A percentile compares a stretch with the other conserved stretches of the same genome.
These are phyloP conservation scores for Thymelicus lineola DNA, from an alignment of 2,888 invertebrate genomes.

Conservation along the genomic window DNA sequence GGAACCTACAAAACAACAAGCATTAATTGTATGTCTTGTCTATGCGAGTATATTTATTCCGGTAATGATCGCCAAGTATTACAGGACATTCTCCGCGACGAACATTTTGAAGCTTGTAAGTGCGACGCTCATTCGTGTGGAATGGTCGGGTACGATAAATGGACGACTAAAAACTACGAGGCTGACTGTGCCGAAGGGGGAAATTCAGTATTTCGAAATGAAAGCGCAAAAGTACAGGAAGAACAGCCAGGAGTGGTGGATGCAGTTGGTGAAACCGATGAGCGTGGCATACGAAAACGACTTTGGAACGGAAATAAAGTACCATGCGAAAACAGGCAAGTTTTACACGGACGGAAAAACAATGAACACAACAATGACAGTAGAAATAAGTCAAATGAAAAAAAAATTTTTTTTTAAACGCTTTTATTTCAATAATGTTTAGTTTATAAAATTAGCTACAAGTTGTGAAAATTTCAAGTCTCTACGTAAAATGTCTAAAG, in stretches of 20 bases:
- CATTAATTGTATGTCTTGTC: not conserved
- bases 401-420: too few relatives aligned
- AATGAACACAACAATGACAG: not conserved
- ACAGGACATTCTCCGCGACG: too few relatives aligned
- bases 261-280: slow-evolving; percentile 6
- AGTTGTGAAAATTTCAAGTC: too few relatives aligned
- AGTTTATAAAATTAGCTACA: too few relatives aligned
- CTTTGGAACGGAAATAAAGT: not conserved
- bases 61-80: too few relatives aligned
- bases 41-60: too few relatives aligned
- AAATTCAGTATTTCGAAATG: not conserved
- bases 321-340: not conserved
- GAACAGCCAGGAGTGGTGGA: not conserved
- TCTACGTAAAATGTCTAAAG: too few relatives aligned
- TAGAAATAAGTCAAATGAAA: too few relatives aligned
- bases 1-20: not conserved
- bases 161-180: not conserved
- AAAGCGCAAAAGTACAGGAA: not conserved
- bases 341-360: not conserved
- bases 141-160: not conserved
- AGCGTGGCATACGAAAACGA: not conserved
- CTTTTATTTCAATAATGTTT: too few relatives aligned
- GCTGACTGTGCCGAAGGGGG: not conserved
- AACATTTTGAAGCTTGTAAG: not conserved
- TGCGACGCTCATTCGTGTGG: not conserved